Evolutionary conservation across 2,113 vertebrate species (phyloP).

Genomic region (Eupsittula cactorum): DNA sequence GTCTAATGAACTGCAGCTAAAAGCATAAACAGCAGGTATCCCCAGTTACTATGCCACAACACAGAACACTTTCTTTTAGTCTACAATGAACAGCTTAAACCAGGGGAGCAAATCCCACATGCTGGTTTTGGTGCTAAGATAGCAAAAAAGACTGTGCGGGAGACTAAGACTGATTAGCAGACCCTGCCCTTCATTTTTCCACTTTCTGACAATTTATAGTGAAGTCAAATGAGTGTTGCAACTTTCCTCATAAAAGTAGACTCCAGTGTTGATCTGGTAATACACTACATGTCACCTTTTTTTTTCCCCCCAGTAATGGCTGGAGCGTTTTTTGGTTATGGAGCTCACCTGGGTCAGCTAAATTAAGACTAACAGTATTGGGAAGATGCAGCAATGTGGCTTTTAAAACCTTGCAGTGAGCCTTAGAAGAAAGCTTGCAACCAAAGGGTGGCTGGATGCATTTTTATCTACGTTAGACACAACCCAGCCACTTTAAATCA

Average conservation of each 20-base stretch:
- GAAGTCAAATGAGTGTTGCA: background rate
- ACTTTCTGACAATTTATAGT: background rate
- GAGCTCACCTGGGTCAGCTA: background rate
- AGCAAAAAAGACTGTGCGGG: background rate
- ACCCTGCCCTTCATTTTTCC: background rate
- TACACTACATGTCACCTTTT: background rate
- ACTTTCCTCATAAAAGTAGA: background rate
- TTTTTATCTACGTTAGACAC: conserved; percentile 12
- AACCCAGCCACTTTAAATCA: background rate
- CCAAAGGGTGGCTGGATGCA: background rate
- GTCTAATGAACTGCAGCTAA: background rate
- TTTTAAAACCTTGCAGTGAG: background rate
- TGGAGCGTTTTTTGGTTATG: background rate
- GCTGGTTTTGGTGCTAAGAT: background rate
- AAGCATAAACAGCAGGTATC: background rate
- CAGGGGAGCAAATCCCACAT: background rate
- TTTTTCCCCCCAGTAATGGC: background rate
- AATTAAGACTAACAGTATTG: background rate
- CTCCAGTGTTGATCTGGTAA: background rate
- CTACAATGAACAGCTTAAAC: background rate
- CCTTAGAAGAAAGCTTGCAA: background rate
- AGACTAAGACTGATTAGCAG: background rate
- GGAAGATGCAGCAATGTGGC: background rate
- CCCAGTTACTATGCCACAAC: background rate
- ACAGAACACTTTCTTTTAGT: background rate